phyloP scores from a whole-genome alignment of 2,797 vertebrate genomes.

The Chelidonichthys spinosus region DNA sequence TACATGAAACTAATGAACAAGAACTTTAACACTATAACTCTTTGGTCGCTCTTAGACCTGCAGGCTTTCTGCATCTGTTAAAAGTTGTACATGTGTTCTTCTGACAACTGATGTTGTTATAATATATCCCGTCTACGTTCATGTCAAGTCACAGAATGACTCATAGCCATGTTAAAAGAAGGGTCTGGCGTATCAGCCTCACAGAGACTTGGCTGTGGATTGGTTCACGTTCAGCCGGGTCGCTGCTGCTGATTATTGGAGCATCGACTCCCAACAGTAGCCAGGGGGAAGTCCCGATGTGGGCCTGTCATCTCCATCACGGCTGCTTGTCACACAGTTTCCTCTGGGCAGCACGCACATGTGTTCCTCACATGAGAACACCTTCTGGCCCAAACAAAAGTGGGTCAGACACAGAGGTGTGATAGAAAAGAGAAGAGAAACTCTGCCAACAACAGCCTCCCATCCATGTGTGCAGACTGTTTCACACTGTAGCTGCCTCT shows the following conservation, averaged over 20 bases:
- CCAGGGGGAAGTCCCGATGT: constrained; percentile 31
- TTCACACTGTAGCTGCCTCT: too few relatives aligned
- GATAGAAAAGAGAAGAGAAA: constrained; percentile 3
- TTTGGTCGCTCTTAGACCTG: neutral
- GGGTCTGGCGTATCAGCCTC: neutral
- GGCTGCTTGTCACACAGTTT: constrained; percentile 46
- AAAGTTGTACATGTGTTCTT: neutral
- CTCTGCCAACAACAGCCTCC: neutral
- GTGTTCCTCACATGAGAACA: constrained; percentile 18
- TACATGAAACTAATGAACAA: neutral
- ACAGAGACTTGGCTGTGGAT: constrained; percentile 5
- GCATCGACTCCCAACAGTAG: constrained; percentile 33
- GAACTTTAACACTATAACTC: neutral
- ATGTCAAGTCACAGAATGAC: neutral
- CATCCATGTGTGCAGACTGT: too few relatives aligned
- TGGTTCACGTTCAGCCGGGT: constrained; percentile 8
- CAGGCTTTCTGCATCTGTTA: neutral
- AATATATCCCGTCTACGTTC: neutral
- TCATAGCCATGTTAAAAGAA: neutral
- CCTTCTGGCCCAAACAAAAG: constrained; percentile 18
- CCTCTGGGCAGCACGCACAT: constrained; percentile 31
- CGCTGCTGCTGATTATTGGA: constrained; percentile 47
- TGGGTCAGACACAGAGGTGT: constrained; percentile 39
- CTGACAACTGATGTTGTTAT: neutral
- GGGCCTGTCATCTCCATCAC: constrained; percentile 54